Evolutionary conservation across 2,888 invertebrate species (phyloP).

Genomic region (Cotesia congregata): DNA sequence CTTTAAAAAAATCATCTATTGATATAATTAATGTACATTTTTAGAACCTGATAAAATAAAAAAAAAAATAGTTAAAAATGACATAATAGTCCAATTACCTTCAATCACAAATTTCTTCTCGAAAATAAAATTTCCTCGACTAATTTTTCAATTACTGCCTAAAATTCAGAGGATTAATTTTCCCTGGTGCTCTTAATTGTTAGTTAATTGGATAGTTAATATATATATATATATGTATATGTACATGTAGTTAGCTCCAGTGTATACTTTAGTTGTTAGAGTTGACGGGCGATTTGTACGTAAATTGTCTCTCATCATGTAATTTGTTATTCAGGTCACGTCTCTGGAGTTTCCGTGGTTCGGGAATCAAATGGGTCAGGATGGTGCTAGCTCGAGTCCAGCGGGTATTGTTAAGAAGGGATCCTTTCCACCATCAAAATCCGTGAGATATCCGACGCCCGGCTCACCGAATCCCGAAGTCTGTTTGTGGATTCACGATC

Average conservation of each 20-base stretch:
- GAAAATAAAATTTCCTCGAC: no score
- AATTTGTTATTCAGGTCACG: constrained; percentile 51
- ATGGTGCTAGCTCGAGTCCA: constrained; percentile 71
- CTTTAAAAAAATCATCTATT: no score
- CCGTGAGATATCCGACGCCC: constrained; percentile 89
- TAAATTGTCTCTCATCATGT: constrained; percentile 7
- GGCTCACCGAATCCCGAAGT: constrained; percentile 90
- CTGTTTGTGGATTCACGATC: constrained; percentile 84
- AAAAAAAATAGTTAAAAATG: no score
- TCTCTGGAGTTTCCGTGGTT: constrained; percentile 81
- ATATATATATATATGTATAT: neutral
- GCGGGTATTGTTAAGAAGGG: constrained; percentile 72
- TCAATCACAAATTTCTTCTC: no score
- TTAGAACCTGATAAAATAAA: no score
- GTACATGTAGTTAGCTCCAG: neutral
- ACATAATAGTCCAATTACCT: no score
- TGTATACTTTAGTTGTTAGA: neutral
- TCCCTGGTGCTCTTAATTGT: no score
- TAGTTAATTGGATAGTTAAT: no score
- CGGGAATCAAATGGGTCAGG: constrained; percentile 72
- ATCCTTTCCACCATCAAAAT: constrained; percentile 84
- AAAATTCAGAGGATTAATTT: no score
- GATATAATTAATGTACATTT: no score
- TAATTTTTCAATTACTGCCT: no score
- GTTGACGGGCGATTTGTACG: constrained; percentile 7